Conservation (phyloP, 2,113 vertebrate genomes). For the Balaenoptera acutorostrata region DNA sequence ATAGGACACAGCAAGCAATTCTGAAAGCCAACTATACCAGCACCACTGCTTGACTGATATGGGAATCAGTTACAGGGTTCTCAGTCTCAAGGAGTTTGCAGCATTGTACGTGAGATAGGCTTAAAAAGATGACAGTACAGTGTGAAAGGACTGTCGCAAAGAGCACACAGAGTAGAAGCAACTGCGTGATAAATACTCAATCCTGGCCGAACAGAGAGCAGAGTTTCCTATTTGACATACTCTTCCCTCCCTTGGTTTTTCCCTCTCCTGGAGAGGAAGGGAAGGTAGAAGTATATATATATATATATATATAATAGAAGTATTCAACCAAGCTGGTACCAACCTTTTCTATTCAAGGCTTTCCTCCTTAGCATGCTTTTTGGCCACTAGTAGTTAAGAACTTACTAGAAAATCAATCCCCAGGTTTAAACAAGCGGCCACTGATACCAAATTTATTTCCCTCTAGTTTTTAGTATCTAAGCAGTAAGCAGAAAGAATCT, state of each 20-base stretch:
- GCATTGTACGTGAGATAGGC: fast-evolving
- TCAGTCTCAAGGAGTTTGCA: not conserved
- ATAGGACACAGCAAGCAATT: not conserved
- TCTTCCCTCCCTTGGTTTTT: not conserved
- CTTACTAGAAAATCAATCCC: not conserved
- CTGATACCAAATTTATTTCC: not conserved
- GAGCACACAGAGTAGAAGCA: fast-evolving
- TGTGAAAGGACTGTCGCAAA: not conserved
- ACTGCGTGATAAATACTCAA: not conserved
- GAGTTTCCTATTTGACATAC: not conserved
- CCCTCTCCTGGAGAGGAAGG: not conserved
- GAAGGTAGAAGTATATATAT: not conserved
- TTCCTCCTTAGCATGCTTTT: not conserved
- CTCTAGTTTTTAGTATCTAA: not conserved
- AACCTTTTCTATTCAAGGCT: not conserved
- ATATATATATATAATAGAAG: no score
- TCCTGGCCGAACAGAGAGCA: not conserved
- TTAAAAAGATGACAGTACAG: not conserved
- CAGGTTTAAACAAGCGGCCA: not conserved
- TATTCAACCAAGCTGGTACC: not conserved
- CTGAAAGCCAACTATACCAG: not conserved
- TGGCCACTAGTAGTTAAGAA: not conserved
- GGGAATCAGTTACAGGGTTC: not conserved
- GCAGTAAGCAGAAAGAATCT: not conserved
- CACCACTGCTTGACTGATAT: fast-evolving